A percentile compares a stretch with the other conserved stretches of the same genome.
phyloP scores from a whole-genome alignment of 2,888 invertebrate species.

The Dryobotodes eremita region DNA sequence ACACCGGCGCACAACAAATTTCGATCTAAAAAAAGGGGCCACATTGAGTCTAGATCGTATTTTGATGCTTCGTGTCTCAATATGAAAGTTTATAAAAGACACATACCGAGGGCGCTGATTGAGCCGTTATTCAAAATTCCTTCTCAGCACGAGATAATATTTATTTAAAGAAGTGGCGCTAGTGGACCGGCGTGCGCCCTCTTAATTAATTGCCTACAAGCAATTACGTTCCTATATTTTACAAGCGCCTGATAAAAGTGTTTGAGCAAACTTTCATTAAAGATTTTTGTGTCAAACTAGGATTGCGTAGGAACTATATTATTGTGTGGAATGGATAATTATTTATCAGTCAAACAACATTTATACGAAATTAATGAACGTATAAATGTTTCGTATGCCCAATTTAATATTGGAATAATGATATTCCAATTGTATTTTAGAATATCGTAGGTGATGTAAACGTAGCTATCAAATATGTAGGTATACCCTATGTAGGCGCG shows the following conservation, averaged over 20 bases:
- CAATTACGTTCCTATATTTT: background rate
- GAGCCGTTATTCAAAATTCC: no score
- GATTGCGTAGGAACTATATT: constrained; percentile 24
- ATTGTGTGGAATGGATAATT: constrained; percentile 34
- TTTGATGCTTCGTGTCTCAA: no score
- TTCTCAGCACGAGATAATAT: no score
- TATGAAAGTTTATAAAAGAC: no score
- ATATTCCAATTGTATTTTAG: constrained; percentile 33
- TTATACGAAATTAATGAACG: constrained; percentile 58
- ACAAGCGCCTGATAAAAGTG: constrained; percentile 61
- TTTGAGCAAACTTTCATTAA: constrained; percentile 52
- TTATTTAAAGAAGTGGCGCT: no score
- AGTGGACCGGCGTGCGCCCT: no score
- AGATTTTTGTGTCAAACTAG: background rate
- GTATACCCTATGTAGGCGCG: no score
- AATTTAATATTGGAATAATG: constrained; percentile 69
- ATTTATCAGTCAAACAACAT: constrained; percentile 71
- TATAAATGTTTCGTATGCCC: constrained; percentile 72
- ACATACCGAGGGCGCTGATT: no score
- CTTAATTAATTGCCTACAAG: background rate
- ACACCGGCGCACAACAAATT: no score
- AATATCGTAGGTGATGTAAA: constrained; percentile 1
- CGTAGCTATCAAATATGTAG: background rate
- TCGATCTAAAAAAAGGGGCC: no score
- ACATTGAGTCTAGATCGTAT: no score